Percentiles rank a stretch among this genome's conserved stretches.
phyloP scores from a whole-genome alignment of 2,113 vertebrate species.

The Pan troglodytes region DNA sequence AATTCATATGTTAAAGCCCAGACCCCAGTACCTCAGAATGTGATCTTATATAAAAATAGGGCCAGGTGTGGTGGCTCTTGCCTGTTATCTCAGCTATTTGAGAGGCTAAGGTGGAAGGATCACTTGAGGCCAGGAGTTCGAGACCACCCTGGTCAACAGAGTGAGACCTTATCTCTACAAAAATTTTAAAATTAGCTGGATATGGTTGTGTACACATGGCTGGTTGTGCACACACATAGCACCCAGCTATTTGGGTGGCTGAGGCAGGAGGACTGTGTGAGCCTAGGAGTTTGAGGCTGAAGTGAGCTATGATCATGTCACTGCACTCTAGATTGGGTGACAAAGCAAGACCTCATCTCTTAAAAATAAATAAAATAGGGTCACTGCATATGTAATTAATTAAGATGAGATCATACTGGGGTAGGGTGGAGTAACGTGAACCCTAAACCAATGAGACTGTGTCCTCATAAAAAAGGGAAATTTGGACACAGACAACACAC shows the following conservation, averaged over 20 bases:
- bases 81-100: background rate
- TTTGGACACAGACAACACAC: background rate
- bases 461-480: background rate
- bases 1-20: background rate
- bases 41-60: background rate
- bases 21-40: background rate
- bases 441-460: background rate
- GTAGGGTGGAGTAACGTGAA: background rate
- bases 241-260: background rate
- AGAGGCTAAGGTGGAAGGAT: background rate
- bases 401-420: background rate
- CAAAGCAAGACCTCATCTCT: background rate
- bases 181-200: background rate
- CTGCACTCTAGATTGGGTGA: background rate
- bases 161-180: background rate
- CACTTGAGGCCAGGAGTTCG: background rate
- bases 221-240: no score
- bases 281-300: background rate
- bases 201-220: background rate
- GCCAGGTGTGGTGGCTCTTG: background rate
- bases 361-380: background rate
- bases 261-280: background rate
- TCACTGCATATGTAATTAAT: background rate
- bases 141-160: background rate
- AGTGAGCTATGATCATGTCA: background rate